phyloP scores from a whole-genome alignment of 37 sponge, comb jelly and placozoan species.

The Corticium candelabrum region DNA sequence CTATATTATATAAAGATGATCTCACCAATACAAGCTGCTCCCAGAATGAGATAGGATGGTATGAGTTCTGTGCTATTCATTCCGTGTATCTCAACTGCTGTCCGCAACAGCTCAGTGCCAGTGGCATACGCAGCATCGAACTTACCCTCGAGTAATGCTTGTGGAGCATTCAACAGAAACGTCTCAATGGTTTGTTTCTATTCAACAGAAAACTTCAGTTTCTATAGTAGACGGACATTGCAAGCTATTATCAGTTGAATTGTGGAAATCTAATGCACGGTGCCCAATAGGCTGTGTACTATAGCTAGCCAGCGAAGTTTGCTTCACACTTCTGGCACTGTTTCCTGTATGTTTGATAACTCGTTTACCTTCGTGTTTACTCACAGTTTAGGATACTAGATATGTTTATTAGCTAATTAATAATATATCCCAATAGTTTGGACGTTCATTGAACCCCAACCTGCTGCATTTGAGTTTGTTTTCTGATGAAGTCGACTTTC shows the following conservation, averaged over 20 bases:
- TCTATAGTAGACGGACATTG: no score
- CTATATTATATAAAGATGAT: no score
- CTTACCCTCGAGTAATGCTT: neutral
- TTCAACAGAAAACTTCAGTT: neutral
- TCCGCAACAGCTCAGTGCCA: neutral
- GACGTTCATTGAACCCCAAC: neutral
- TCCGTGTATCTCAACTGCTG: neutral
- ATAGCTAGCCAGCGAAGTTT: no score
- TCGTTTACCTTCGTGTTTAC: no score
- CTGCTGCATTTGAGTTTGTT: neutral
- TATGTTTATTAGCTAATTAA: no score
- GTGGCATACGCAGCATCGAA: neutral
- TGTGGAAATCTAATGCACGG: no score
- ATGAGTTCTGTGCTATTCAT: neutral
- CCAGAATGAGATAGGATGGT: neutral
- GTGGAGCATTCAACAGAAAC: neutral
- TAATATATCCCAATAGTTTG: no score
- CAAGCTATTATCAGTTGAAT: no score
- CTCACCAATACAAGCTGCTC: neutral
- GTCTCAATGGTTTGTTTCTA: neutral
- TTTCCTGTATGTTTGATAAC: no score
- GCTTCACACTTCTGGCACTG: no score
- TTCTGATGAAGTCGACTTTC: neutral
- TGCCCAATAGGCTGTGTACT: no score
- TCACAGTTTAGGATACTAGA: no score